Base-by-base conservation (phyloP, 2,113 vertebrate genomes). In the Octodon degus region DNA sequence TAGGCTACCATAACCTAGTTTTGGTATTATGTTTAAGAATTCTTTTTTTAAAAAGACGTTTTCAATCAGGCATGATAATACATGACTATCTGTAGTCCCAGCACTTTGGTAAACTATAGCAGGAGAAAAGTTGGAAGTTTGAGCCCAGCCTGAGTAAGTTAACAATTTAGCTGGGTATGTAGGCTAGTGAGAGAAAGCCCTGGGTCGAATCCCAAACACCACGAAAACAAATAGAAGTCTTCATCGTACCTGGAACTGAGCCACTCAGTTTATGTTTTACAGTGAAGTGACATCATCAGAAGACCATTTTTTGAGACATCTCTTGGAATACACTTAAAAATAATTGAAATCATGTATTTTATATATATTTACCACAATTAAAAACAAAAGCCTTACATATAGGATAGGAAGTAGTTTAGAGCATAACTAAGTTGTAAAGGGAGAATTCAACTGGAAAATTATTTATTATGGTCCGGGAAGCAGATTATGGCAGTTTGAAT, bases 31-130 rank as follows among this genome's bases (percentile, higher is more conserved):
- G n/a, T 65, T 82, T 83, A n/a, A 83, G 50, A 89, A 53, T 90
- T 86, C 24, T 92, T 92, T 89, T 80, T 70, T 82, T 92, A 47
- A 81, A 89, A 89, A 10, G 50, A 58, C 65, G 27, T 81, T 86
- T 68, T 77, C 58, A 76, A 37, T 40, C 11, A 43, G 40, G 40
- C 8, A 12, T 74, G 37, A 37, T 74, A 22, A 10, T 74, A 24
- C 72, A 43, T 43, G 72, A 50, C 50, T 50, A 50, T 40, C 24
- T 77, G 24, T 77, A 77, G 47, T 77, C 40, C 20, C 24, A 77
- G 40, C 74, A 27, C 74, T 77, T 5, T 76, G 19, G 70, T 12
- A 43, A 12, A 10, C 24, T 27, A 40, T 4, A 13, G 8, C 72
- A 43, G 74, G 40, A 47, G 37, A 25, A 77, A 12, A 12, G 27